Base-by-base conservation (phyloP, 2,888 invertebrate genomes). In the Callosobruchus maculatus region DNA sequence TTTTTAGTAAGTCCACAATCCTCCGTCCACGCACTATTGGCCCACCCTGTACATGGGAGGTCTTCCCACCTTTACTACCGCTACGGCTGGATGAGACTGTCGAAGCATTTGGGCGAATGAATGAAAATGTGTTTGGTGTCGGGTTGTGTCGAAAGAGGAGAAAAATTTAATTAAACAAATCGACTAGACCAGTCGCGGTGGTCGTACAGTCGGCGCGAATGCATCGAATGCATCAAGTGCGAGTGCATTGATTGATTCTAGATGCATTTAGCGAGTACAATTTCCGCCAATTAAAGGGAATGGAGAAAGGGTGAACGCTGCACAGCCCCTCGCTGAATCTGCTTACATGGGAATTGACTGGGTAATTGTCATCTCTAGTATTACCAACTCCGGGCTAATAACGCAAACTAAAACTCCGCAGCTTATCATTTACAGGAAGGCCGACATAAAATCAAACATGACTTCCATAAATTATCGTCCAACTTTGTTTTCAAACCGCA, bases 201-300 rank as follows among this genome's bases (percentile, higher is more conserved):
- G 49, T 49, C 49, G 49, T 1, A 49, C 13, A 49, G 49, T 18
- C 18, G 18, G 13, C 49, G 18, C 13, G 49, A 49, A 49, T 49
- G 30, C 30, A 30, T 9, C 30, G 30, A 30, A 30, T 30, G 5
- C 49, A 18, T 13, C 7, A 7, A 49, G 49, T 49, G 49, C 49
- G 49, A 49, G 49, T 49, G 49, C 49, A 49, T 49, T 68, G 68
- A 68, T 68, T 68, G 68, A 68, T 68, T 68, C 21, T 21, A 68
- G 68, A 68, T 68, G 68, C 21, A 68, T 68, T 68, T 68, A 68
- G 68, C 22, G 68, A 68, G 68, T 68, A 68, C 68, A 68, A 68
- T 68, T 68, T 68, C 68, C 68, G 68, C 21, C 68, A 68, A 68
- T 68, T 68, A 68, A 68, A 68, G 68, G 68, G 68, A 67, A 68